Evolutionary conservation across 2,888 invertebrate species (phyloP).

Genomic region (Linyphia triangularis): DNA sequence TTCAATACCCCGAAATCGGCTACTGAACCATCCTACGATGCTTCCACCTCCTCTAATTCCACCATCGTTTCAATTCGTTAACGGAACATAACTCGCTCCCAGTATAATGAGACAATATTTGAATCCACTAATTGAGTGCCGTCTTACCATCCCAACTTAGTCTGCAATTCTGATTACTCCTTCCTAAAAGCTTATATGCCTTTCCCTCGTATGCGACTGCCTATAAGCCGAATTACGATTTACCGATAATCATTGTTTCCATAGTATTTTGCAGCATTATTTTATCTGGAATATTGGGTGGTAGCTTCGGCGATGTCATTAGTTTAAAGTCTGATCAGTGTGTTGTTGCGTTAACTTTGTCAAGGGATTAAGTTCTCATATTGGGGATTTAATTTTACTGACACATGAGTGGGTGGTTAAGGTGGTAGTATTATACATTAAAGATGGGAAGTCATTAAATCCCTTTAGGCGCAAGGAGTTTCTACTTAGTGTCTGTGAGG

Average conservation of each 20-base stretch:
- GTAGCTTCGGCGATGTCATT: constrained; percentile 7
- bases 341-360: constrained; percentile 1
- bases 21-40: neutral
- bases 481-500: neutral
- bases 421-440: neutral
- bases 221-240: neutral
- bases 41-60: neutral
- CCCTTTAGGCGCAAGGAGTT: neutral
- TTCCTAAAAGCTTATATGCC: neutral
- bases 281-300: neutral
- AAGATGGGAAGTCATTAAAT: constrained; percentile 15
- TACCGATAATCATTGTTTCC: constrained; percentile 6
- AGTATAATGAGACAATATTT: constrained; percentile 53
- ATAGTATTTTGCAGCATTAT: neutral
- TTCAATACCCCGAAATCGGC: neutral
- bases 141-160: constrained; percentile 6
- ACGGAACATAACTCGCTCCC: neutral
- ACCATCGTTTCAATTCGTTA: neutral
- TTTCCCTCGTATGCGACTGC: neutral
- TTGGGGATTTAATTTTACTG: constrained; percentile 18
- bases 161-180: constrained; percentile 14
- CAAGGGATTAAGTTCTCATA: constrained; percentile 24
- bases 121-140: constrained; percentile 32
- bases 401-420: constrained; percentile 3
- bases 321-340: constrained; percentile 37